These are phyloP conservation scores for Zaprionus gabonicus DNA, from an alignment of 1,140 invertebrate species.

Conservation along the genomic window DNA sequence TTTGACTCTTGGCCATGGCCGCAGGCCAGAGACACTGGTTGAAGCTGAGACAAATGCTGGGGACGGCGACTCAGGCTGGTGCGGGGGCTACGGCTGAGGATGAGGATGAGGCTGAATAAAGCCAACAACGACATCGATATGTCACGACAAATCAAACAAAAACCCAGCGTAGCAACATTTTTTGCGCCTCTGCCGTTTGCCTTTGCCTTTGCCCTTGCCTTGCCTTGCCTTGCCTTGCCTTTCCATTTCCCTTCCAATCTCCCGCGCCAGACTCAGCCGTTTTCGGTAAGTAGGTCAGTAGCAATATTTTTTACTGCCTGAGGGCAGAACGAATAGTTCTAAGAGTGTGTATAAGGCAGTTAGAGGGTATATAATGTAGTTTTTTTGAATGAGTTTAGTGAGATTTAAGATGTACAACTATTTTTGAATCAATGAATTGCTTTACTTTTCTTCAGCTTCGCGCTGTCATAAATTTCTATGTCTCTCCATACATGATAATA, in stretches of 20 bases:
- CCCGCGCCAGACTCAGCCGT: constrained; percentile 43
- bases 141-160: constrained; percentile 64
- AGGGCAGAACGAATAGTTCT: constrained; percentile 31
- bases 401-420: no score
- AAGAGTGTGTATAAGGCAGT: neutral
- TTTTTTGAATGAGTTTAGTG: no score
- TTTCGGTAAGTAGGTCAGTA: constrained; percentile 72
- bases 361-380: no score
- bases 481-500: no score
- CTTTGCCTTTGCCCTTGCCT: neutral
- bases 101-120: neutral
- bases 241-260: neutral
- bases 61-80: neutral
- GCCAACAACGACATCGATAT: constrained; percentile 52
- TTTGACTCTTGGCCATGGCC: constrained; percentile 12
- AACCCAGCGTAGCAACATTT: constrained; percentile 23
- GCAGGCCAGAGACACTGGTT: neutral
- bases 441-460: no score
- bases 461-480: no score
- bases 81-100: neutral
- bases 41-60: neutral
- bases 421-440: no score
- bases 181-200: constrained; percentile 9
- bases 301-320: constrained; percentile 44
- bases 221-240: neutral